These are phyloP conservation scores for Odocoileus hemionus DNA, from an alignment of 2,113 vertebrate genomes.

Conservation along the genomic window DNA sequence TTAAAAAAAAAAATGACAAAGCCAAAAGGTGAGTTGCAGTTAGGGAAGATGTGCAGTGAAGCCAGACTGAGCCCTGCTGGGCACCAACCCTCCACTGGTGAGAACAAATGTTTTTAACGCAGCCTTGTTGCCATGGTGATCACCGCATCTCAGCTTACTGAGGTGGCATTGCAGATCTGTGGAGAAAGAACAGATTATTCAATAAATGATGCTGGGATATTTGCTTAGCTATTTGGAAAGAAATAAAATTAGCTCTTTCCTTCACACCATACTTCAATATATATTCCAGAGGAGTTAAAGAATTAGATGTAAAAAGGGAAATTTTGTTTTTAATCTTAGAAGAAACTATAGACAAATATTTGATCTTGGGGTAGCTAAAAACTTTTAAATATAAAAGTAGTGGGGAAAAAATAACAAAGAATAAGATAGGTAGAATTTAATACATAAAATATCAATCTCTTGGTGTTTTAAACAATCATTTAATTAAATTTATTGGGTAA, in stretches of 20 bases:
- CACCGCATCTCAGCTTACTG: neutral
- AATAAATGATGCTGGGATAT: slow-evolving; percentile 36
- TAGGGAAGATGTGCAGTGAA: neutral
- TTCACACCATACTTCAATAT: slow-evolving; percentile 27
- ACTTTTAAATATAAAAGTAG: neutral
- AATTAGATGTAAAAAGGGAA: neutral
- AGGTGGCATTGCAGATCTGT: slow-evolving; percentile 33
- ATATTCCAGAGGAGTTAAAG: slow-evolving; percentile 4
- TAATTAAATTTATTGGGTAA: neutral
- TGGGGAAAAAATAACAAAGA: neutral
- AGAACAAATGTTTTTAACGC: neutral
- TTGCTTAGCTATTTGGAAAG: slow-evolving; percentile 52
- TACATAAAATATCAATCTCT: neutral
- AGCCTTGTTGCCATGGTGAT: slow-evolving; percentile 42
- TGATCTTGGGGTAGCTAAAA: neutral
- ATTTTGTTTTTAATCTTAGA: neutral
- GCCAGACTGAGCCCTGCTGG: neutral
- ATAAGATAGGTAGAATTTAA: neutral
- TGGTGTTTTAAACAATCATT: neutral
- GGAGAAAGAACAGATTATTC: slow-evolving; percentile 13
- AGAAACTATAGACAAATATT: neutral
- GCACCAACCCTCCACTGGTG: neutral
- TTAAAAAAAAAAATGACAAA: neutral
- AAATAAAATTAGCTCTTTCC: slow-evolving; percentile 55
- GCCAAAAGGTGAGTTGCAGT: slow-evolving; percentile 28